Percentiles rank a stretch among this genome's conserved stretches.
Conservation (phyloP, 2,797 vertebrate genomes). For the Taenioides sp. region DNA sequence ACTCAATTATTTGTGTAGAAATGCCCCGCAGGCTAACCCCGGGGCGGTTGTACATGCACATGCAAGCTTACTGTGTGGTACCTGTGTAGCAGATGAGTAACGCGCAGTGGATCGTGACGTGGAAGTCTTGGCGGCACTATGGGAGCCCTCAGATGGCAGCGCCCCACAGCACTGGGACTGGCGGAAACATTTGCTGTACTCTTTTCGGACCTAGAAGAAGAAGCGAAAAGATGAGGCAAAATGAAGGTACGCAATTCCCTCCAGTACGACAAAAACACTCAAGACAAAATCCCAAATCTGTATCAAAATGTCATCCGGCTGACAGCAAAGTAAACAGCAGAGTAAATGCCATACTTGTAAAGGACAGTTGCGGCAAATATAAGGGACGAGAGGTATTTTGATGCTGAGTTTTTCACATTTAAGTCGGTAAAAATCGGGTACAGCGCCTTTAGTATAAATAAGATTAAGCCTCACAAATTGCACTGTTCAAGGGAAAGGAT, state of each 20-base stretch:
- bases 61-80: conserved; percentile 54
- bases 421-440: too few relatives aligned
- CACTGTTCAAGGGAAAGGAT: too few relatives aligned
- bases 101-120: conserved; percentile 91
- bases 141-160: conserved; percentile 89
- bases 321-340: conserved; percentile 29
- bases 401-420: too few relatives aligned
- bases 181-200: conserved; percentile 96
- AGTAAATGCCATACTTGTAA: conserved; percentile 54
- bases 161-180: conserved; percentile 93
- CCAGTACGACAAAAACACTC: background rate
- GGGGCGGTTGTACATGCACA: background rate
- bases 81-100: conserved; percentile 98
- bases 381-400: conserved; percentile 11
- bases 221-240: conserved; percentile 37
- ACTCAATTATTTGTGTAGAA: conserved; percentile 10
- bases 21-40: conserved; percentile 2
- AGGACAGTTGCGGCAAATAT: conserved; percentile 30
- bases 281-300: conserved; percentile 49
- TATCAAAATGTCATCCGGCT: conserved; percentile 57
- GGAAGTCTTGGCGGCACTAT: conserved; percentile 91
- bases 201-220: conserved; percentile 89
- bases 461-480: too few relatives aligned
- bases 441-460: too few relatives aligned
- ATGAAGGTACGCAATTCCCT: background rate